Evolutionary conservation across 1,140 invertebrate genomes (phyloP), one percentile per base, ranked within the genome.

Genomic region (Tyrophagus putrescentiae): DNA sequence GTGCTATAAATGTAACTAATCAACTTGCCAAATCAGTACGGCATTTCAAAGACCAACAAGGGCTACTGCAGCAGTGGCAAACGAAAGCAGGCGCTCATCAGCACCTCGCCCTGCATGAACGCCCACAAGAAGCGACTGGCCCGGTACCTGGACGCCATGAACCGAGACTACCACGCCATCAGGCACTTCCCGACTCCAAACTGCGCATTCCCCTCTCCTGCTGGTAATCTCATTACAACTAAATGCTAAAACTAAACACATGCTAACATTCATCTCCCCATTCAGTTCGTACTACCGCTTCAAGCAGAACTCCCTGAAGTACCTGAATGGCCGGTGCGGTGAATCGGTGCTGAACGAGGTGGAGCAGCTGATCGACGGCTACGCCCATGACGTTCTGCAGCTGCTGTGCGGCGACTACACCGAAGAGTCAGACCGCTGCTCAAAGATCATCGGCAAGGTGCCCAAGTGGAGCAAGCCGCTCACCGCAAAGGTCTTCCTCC

Each of bases 351-450:
- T 9, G 11, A 29, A 21, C 28, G 57, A 59, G 21, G 28, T 59
- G 18, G 57, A 59, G 50, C 28, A n/a, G n/a, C 16, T 44, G n/a
- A 44, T 59, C 4, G 57, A 59, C 50, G 57, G 57, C n/a, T 59
- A 59, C 34, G 27, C n/a, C 18, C n/a, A 45, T 11, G 57, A 59
- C 50, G 57, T 31, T n/a, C 4, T 59, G 1, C 29, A 42, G 18
- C 29, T 59, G 18, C 6, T 59, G 6, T 61, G 60, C 39, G 60
- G 60, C 34, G 60, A 61, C 18, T 61, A 61, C 59, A 44, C 48
- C 3, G 60, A 63, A 5, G 60, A 61, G 13, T 61, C 57, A 23
- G 60, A 61, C 28, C 33, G 39, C 25, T 61, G 60, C 39, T 5
- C 7, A 11, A 7, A 32, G 39, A 41, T 61, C 23, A 28, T 59